Percentiles rank a stretch among this genome's conserved stretches.
Evolutionary conservation across 2,797 vertebrate species (phyloP).

Genomic region (Melanotaenia maccullochi): DNA sequence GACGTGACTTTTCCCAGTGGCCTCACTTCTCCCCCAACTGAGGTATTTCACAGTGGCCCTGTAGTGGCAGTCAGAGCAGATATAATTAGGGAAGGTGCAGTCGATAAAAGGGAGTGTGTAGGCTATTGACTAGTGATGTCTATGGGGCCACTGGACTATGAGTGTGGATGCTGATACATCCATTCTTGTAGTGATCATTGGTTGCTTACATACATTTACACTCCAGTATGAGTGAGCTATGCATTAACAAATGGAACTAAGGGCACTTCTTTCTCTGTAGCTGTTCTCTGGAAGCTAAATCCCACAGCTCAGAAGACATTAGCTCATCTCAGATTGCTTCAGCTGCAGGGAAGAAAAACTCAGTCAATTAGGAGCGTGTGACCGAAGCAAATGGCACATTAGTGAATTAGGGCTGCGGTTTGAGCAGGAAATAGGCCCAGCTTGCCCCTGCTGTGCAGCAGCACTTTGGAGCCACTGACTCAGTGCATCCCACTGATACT

Average conservation of each 20-base stretch:
- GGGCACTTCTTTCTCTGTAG: conserved; percentile 17
- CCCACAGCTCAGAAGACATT: conserved; percentile 68
- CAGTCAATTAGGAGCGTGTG: conserved; percentile 80
- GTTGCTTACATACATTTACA: conserved; percentile 24
- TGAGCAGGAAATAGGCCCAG: conserved; percentile 78
- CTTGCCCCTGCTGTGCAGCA: conserved; percentile 69
- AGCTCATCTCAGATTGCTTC: conserved; percentile 74
- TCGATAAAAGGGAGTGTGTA: conserved; percentile 73
- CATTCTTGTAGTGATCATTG: conserved; percentile 19
- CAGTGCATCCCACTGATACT: conserved; percentile 67
- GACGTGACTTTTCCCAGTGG: conserved; percentile 58
- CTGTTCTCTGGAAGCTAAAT: conserved; percentile 50
- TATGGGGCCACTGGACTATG: conserved; percentile 31
- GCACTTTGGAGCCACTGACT: conserved; percentile 78
- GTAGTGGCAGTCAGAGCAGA: conserved; percentile 68
- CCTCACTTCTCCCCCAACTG: conserved; percentile 78
- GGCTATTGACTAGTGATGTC: conserved; percentile 65
- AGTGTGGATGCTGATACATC: conserved; percentile 19
- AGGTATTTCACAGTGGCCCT: conserved; percentile 82
- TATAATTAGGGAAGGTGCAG: conserved; percentile 79
- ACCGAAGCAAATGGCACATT: conserved; percentile 84
- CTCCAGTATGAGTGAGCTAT: conserved; percentile 2
- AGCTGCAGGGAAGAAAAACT: conserved; percentile 73
- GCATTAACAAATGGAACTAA: conserved; percentile 37
- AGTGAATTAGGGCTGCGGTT: conserved; percentile 82